These are phyloP conservation scores for Pseudomugil gertrudae DNA, from an alignment of 2,797 vertebrate species.

Conservation along the genomic window DNA sequence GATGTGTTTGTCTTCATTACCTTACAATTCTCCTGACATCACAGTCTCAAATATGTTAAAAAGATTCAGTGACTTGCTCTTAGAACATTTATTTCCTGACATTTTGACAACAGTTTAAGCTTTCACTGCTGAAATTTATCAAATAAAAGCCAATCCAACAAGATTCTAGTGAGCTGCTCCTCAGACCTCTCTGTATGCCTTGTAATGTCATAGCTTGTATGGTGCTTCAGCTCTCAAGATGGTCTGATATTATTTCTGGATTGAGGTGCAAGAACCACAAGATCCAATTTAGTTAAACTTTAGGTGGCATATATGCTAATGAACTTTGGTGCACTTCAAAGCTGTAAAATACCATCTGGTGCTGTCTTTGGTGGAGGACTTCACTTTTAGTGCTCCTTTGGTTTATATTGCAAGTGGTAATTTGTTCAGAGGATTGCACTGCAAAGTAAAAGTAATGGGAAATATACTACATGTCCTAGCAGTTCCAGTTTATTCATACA, in stretches of 20 bases:
- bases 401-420: neutral
- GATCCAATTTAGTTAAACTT: too few species aligned
- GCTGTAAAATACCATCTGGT: neutral
- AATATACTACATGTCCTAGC: too few species aligned
- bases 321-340: neutral
- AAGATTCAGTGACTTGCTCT: conserved; percentile 26
- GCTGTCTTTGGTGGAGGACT: neutral
- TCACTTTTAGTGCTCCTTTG: neutral
- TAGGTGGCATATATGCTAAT: too few species aligned
- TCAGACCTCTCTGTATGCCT: conserved; percentile 34
- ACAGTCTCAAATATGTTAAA: conserved; percentile 42
- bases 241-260: neutral
- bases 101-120: conserved; percentile 44
- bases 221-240: neutral
- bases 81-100: conserved; percentile 19
- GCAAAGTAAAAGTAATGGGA: neutral
- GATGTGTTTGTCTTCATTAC: conserved; percentile 61
- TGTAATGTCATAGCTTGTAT: conserved; percentile 4
- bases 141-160: conserved; percentile 12
- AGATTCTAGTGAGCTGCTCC: conserved; percentile 48
- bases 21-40: conserved; percentile 59
- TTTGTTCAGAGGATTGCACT: neutral
- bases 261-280: too few species aligned
- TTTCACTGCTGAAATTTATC: conserved; percentile 26
- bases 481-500: too few species aligned